phyloP scores from a whole-genome alignment of 1,140 invertebrate genomes.

The Eciton burchellii region DNA sequence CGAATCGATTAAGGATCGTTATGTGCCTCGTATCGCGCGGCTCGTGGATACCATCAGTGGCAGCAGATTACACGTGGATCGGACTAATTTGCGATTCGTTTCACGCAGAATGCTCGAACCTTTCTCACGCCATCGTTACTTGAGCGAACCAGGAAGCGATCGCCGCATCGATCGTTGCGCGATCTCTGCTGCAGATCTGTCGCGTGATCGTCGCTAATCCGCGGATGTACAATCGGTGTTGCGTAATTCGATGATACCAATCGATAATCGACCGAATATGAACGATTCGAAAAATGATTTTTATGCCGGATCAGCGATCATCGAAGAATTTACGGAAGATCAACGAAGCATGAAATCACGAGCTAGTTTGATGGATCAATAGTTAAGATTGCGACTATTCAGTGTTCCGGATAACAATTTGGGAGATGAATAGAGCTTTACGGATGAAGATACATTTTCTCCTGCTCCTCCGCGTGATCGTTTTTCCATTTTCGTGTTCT shows the following conservation, averaged over 20 bases:
- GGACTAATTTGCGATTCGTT: constrained; percentile 72
- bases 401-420: constrained; percentile 19
- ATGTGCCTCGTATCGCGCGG: constrained; percentile 25
- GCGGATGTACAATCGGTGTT: not conserved
- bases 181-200: not conserved
- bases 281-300: constrained; percentile 19
- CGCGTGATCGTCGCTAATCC: not conserved
- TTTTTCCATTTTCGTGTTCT: constrained; percentile 57
- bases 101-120: constrained; percentile 65
- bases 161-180: not conserved
- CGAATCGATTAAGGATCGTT: constrained; percentile 52
- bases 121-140: constrained; percentile 72
- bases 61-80: constrained; percentile 46
- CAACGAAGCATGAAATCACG: not conserved
- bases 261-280: not conserved
- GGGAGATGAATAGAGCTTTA: constrained; percentile 76
- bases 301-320: not conserved
- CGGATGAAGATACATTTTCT: constrained; percentile 73
- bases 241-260: not conserved
- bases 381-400: constrained; percentile 8
- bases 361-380: not conserved
- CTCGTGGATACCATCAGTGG: constrained; percentile 39
- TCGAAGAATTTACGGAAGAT: not conserved
- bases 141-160: constrained; percentile 25
- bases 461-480: not conserved